A percentile compares a stretch with the other conserved stretches of the same genome.
These are phyloP conservation scores for Lucifuga dentata DNA, from an alignment of 2,113 vertebrate genomes.

Conservation along the genomic window DNA sequence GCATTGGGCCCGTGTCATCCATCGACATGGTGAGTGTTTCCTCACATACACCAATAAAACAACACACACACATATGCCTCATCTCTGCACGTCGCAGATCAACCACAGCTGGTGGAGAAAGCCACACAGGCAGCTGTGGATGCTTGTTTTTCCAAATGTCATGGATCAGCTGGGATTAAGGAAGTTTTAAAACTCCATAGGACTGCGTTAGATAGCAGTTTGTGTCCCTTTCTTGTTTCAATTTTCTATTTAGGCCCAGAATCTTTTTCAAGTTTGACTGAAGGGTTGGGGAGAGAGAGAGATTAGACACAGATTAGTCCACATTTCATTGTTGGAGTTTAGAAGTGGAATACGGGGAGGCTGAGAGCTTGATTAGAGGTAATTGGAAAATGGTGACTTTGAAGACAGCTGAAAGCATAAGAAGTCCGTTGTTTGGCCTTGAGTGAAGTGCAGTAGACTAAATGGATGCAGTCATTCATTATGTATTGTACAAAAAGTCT, in stretches of 20 bases:
- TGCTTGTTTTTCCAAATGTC: neutral
- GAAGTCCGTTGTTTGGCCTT: constrained; percentile 30
- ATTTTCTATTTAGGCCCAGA: neutral
- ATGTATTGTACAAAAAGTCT: constrained; percentile 7
- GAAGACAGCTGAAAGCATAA: constrained; percentile 1
- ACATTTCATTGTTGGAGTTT: constrained; percentile 17
- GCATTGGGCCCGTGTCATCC: constrained; percentile 94
- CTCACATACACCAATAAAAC: too few species aligned
- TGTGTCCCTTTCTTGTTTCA: constrained; percentile 8
- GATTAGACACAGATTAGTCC: constrained; percentile 6
- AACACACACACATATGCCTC: too few species aligned
- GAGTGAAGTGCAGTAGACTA: neutral
- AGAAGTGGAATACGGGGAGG: neutral
- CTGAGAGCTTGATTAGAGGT: constrained; percentile 19
- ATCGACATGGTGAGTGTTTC: constrained; percentile 93
- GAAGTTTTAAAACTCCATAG: constrained; percentile 18
- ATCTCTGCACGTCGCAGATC: neutral
- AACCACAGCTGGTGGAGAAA: neutral
- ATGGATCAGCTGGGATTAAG: constrained; percentile 49
- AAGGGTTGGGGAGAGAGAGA: neutral
- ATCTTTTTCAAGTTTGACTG: constrained; percentile 12
- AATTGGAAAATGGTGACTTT: constrained; percentile 20
- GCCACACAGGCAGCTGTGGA: constrained; percentile 54
- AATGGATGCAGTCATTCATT: constrained; percentile 25
- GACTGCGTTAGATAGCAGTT: constrained; percentile 12